These are phyloP conservation scores for Amphipyra berbera DNA, from an alignment of 2,888 invertebrate species.

Conservation along the genomic window DNA sequence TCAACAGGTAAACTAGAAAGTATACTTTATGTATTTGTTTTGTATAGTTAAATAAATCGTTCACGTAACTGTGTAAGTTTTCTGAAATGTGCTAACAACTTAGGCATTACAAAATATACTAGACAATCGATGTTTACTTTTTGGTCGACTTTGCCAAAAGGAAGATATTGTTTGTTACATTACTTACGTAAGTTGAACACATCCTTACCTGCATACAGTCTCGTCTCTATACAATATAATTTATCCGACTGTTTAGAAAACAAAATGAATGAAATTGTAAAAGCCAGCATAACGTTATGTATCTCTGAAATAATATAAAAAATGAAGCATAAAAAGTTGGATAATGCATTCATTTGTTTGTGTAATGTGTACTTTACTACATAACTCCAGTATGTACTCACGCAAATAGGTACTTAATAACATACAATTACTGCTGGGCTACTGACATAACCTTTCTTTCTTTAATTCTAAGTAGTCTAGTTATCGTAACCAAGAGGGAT, in stretches of 20 bases:
- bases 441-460: slow-evolving; percentile 26
- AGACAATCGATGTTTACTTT: slow-evolving; percentile 34
- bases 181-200: slow-evolving; percentile 38
- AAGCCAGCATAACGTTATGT: background rate
- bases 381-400: slow-evolving; percentile 5
- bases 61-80: slow-evolving; percentile 63
- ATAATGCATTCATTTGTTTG: slow-evolving; percentile 15
- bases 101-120: slow-evolving; percentile 31
- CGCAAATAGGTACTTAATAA: slow-evolving; percentile 36
- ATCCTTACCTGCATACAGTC: too few relatives aligned
- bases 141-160: background rate
- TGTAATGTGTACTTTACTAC: slow-evolving; percentile 1
- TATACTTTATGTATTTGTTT: slow-evolving; percentile 56
- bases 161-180: slow-evolving; percentile 24
- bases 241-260: slow-evolving; percentile 11
- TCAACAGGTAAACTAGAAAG: slow-evolving; percentile 78
- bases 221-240: too few relatives aligned
- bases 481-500: slow-evolving; percentile 15
- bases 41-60: slow-evolving; percentile 52
- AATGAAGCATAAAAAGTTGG: background rate
- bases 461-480: slow-evolving; percentile 10
- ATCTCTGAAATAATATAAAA: background rate
- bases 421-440: slow-evolving; percentile 20
- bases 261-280: slow-evolving; percentile 6
- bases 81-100: slow-evolving; percentile 29